Evolutionary conservation across 1,140 invertebrate species (phyloP), one percentile per base, ranked within the genome.

Genomic region (Hormaphis cornu): DNA sequence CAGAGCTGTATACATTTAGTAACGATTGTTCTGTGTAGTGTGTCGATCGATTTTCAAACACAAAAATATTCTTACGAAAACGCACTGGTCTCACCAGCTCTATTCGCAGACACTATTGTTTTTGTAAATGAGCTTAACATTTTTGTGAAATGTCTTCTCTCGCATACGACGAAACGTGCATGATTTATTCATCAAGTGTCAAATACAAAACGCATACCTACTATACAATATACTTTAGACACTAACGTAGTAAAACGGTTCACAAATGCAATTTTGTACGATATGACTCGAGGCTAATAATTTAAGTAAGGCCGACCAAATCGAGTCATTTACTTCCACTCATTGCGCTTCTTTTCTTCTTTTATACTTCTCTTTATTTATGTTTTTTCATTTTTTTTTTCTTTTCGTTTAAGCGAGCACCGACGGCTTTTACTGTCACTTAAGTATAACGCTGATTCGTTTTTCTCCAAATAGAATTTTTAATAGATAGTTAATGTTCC

Each of bases 401-500:
- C 56, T 28, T 33, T 10, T 61, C n/a, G 9, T 16, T 30, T 58
- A 26, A 9, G 6, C 12, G 7, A 1, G 42, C 42, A 16, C 59
- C 28, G 18, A 30, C n/a, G 26, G 59, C 18, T 63, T 63, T 63
- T 63, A 63, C 42, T 63, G 59, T 63, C 59, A 63, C 59, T 48
- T 46, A 63, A 63, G 33, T 26, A 18, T 20, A 22, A 63, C 59
- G 37, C 26, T 42, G 48, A 63, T 61, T 63, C 16, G 12, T 46
- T 63, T 63, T 20, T 26, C 26, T 63, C 28, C n/a, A 63, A 63
- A 63, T 63, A 46, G 42, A 28, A 46, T 63, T 63, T 63, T 63
- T 63, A 63, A 63, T 63, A 63, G n/a, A n/a, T n/a, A n/a, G 59
- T 63, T 63, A 63, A 46, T 46, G 30, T 63, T 46, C 59, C 42